Base-by-base conservation (phyloP, 2,113 vertebrate genomes). In the Cavia porcellus region DNA sequence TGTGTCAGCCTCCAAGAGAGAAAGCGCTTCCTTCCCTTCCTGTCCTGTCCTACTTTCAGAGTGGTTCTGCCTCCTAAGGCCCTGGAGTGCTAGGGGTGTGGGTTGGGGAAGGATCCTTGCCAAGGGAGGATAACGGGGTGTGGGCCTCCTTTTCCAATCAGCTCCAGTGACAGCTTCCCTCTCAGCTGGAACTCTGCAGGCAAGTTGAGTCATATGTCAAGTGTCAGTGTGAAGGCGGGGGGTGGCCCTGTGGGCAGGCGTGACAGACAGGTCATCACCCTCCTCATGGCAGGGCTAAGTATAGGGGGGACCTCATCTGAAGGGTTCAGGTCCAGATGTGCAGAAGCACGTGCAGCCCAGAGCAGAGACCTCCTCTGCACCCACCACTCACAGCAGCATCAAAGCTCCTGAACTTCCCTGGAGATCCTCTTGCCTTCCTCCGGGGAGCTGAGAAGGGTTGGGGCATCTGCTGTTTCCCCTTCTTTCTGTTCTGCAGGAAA, bases 171-270 rank as follows among this genome's bases (percentile, higher is more conserved):
- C 4, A 5, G n/a, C 30, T 80, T 77, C 79, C 35, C 35, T 28
- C 77, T 62, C n/a, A 45, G 89, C 59, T 32, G 62, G 81, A 90
- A 66, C 50, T 66, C 75, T 62, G 74, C 6, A n/a, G 90, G 57
- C 59, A 85, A 87, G 77, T 86, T 97, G 95, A 97, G 79, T 97
- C 96, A 91, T 88, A 47, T 79, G 80, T 93, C 92, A 68, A n/a
- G 14, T 32, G 92, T 97, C 77, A 86, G 20, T 22, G 55, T 87
- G 93, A 95, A 96, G 95, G 97, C 61, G 52, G 96, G 91, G 81
- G 86, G 86, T 20, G 83, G 89, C n/a, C 42, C 91, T 20, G 84
- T 59, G 85, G 91, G 81, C 3, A 22, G 92, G 17, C 47, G 47
- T 89, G 95, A 96, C n/a, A 32, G 95, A 96, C n/a, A 32, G n/a